Conservation (phyloP, 2,888 invertebrate genomes). For the Ormyrus thymus region DNA sequence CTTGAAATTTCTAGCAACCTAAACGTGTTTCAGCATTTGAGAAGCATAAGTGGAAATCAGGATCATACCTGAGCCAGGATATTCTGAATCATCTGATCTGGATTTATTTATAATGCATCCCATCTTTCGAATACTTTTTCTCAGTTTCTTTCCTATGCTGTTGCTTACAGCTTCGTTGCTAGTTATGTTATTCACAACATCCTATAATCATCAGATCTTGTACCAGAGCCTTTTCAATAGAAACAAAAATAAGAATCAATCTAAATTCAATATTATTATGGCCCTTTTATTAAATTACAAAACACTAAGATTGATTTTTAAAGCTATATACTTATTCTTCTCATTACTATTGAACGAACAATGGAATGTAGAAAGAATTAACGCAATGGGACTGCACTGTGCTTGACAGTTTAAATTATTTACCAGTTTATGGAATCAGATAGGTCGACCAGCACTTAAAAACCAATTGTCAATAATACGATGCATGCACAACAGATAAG, state of each 20-base stretch:
- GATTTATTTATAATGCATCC: constrained; percentile 54
- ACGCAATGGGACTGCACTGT: too few relatives aligned
- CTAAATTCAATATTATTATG: constrained; percentile 8
- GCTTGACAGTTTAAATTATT: too few relatives aligned
- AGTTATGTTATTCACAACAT: constrained; percentile 48
- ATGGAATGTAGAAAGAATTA: too few relatives aligned
- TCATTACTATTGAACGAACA: too few relatives aligned
- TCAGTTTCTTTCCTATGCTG: constrained; percentile 51
- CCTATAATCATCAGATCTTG: constrained; percentile 41
- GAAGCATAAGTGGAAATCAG: constrained; percentile 48
- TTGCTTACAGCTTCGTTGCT: constrained; percentile 43
- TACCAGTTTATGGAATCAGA: too few relatives aligned
- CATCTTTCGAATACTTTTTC: constrained; percentile 53
- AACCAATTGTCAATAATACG: too few relatives aligned
- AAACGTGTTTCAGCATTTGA: constrained; percentile 28
- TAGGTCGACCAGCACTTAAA: too few relatives aligned
- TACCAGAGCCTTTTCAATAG: constrained; percentile 45
- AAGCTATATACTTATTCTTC: too few relatives aligned
- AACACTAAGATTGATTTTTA: background rate
- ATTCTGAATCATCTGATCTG: constrained; percentile 51
- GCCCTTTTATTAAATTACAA: constrained; percentile 3
- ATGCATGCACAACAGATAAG: too few relatives aligned
- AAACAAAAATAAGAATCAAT: constrained; percentile 48
- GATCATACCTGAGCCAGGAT: constrained; percentile 56
- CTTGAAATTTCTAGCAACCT: constrained; percentile 35